Evolutionary conservation across 2,797 vertebrate species (phyloP), one percentile per base, ranked within the genome.

Genomic region (Podargus strigoides): DNA sequence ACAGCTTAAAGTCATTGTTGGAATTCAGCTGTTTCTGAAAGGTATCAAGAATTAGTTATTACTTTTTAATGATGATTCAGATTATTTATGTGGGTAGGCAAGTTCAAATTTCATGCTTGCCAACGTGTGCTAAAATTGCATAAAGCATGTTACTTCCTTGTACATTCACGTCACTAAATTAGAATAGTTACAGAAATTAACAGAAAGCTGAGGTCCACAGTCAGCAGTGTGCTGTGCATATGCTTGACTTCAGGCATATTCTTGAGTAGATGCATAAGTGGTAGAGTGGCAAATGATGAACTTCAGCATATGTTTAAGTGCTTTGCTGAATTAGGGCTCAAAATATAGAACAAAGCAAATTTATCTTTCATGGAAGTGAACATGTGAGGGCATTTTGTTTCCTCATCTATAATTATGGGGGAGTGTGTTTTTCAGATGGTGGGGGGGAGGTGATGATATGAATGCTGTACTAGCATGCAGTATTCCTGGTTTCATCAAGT

Each of bases 191-290:
- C 78, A 87, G 78, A 87, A 92, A 82, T 39, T 36, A 89, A 64
- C 59, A 72, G 64, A 79, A 91, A 2, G 77, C 87, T 82, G 11
- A 87, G 89, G 92, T 70, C 81, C 64, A 22, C 72, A 76, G 69
- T 82, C 86, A 90, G 70, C 81, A 85, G 52, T 14, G 72, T 49
- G 70, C 75, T 90, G 81, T 82, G 84, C 92, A 83, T 94, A 93
- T 95, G 89, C 84, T 91, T 96, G 89, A 90, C 92, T 94, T 93
- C 64, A 92, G 93, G 95, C 66, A 0, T 47, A 37, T 90, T 93
- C 85, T 42, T 66, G 60, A 75, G 58, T 78, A 77, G 75, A 89
- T 89, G 75, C 24, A 4, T 53, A 92, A 94, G 64, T 90, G 53
- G 56, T 50, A n/a, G 46, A 83, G n/a, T 80, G 81, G 78, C 50